Conservation (phyloP, 2,797 vertebrate genomes). For the Chlorospingus semifuscus region DNA sequence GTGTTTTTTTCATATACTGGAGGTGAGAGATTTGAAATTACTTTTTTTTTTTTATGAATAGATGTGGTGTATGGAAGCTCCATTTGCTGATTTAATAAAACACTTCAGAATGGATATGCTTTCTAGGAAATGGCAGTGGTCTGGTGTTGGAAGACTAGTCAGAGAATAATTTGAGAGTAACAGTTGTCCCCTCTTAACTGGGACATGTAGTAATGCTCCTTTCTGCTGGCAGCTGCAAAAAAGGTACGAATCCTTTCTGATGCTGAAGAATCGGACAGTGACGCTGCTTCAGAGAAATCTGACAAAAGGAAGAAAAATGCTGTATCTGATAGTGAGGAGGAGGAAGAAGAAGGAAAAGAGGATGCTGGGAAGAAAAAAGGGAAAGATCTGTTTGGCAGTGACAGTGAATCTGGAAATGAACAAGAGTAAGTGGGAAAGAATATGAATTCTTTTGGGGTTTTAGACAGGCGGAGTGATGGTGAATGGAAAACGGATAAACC, state of each 20-base stretch:
- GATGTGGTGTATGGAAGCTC: not conserved
- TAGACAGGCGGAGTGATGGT: not conserved
- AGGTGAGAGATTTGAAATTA: not conserved
- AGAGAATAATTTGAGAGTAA: not conserved
- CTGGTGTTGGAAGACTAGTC: not conserved
- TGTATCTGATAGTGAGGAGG: constrained; percentile 89
- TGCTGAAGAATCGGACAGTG: constrained; percentile 88
- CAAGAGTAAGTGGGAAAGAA: constrained; percentile 86
- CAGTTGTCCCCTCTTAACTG: not conserved
- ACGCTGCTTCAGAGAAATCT: constrained; percentile 76
- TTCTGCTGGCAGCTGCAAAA: constrained; percentile 76
- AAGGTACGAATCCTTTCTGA: constrained; percentile 87
- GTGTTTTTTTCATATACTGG: accelerated
- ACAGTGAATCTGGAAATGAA: constrained; percentile 92
- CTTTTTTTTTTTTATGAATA: not conserved
- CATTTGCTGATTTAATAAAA: not conserved
- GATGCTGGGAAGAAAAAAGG: constrained; percentile 81
- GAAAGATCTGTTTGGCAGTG: constrained; percentile 93
- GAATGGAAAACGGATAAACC: not conserved
- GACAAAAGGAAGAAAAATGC: constrained; percentile 80
- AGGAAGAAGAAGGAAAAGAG: constrained; percentile 76
- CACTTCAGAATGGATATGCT: not conserved
- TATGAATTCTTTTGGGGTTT: not conserved
- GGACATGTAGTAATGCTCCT: not conserved
- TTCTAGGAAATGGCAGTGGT: not conserved